These are phyloP conservation scores for Pseudopleuronectes americanus DNA, from an alignment of 2,797 vertebrate genomes.

Conservation along the genomic window DNA sequence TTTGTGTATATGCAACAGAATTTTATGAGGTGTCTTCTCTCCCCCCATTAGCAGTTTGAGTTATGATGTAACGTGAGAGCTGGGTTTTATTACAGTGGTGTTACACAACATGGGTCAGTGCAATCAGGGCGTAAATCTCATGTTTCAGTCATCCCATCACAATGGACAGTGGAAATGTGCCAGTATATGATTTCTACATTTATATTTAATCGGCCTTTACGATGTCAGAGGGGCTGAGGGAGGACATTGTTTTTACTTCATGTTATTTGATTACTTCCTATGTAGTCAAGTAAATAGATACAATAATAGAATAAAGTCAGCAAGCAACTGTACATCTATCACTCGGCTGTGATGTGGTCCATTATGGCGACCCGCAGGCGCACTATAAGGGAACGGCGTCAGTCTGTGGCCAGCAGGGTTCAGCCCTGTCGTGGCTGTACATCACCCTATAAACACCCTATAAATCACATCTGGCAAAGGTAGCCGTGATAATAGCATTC, in stretches of 20 bases:
- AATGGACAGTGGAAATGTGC: constrained; percentile 20
- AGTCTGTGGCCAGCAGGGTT: constrained; percentile 24
- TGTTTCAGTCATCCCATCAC: constrained; percentile 37
- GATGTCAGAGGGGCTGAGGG: constrained; percentile 6
- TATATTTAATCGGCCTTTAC: background rate
- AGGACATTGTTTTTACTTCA: constrained; percentile 5
- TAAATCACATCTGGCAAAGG: constrained; percentile 61
- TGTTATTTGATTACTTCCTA: background rate
- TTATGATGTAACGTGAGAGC: constrained; percentile 34
- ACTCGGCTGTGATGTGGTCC: background rate
- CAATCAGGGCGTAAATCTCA: constrained; percentile 52
- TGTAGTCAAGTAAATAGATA: background rate
- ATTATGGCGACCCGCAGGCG: background rate
- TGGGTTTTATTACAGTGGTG: constrained; percentile 33
- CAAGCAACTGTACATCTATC: background rate
- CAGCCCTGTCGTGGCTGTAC: constrained; percentile 24
- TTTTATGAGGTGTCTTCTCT: constrained; percentile 18
- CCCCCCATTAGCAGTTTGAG: constrained; percentile 26
- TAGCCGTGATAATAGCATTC: constrained; percentile 56
- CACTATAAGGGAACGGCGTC: background rate
- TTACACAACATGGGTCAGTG: constrained; percentile 48
- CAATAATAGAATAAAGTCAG: background rate
- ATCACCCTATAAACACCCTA: constrained; percentile 33
- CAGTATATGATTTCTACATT: constrained; percentile 9
- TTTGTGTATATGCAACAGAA: constrained; percentile 16